Evolutionary conservation across 2,113 vertebrate species (phyloP).

Genomic region (Trochalopteron elliotii): DNA sequence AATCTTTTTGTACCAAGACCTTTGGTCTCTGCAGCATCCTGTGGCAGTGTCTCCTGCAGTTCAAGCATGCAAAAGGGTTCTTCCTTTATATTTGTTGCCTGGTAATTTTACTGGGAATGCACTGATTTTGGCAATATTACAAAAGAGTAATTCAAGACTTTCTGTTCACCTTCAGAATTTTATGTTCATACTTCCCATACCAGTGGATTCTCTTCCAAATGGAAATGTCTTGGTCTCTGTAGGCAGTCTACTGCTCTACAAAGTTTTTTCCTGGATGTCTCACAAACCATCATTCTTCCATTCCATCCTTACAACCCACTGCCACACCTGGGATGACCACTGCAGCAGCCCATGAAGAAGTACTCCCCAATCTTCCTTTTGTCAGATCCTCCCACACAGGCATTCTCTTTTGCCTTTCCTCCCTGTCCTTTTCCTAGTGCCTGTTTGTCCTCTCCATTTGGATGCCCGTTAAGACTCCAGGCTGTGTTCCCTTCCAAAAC

Average conservation of each 20-base stretch:
- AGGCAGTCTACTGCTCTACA: not conserved
- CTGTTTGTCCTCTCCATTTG: not conserved
- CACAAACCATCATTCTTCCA: not conserved
- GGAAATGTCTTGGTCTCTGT: fast-evolving
- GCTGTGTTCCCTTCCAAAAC: not conserved
- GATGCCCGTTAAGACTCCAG: not conserved
- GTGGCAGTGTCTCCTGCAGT: not conserved
- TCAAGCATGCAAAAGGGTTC: not conserved
- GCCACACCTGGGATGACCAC: not conserved
- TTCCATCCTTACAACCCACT: fast-evolving
- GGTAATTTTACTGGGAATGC: not conserved
- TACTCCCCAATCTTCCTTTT: not conserved
- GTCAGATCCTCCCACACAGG: fast-evolving
- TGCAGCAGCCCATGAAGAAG: not conserved
- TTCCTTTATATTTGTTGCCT: not conserved
- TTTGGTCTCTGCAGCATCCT: not conserved
- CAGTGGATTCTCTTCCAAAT: not conserved
- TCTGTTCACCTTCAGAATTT: not conserved
- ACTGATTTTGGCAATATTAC: not conserved
- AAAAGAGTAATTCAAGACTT: not conserved
- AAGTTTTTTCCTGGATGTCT: not conserved
- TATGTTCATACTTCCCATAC: not conserved
- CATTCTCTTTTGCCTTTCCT: not conserved
- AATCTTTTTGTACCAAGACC: not conserved
- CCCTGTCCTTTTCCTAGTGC: not conserved